Conservation (phyloP, 2,113 vertebrate genomes). For the Acinonyx jubatus region DNA sequence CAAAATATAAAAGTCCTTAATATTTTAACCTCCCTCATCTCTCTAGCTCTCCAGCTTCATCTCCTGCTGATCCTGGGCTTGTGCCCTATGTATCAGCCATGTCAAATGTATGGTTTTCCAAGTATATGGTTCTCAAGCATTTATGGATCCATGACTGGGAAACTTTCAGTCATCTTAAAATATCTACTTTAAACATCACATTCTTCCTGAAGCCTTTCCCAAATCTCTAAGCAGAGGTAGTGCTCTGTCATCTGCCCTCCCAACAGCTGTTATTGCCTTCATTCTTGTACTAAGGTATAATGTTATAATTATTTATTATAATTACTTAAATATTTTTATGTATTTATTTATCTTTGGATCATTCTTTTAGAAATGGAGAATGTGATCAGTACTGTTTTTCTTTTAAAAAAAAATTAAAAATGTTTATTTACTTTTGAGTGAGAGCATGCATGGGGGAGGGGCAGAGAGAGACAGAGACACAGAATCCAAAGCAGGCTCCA, state of each 20-base stretch:
- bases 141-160: background rate
- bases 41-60: background rate
- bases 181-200: background rate
- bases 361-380: background rate
- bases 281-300: background rate
- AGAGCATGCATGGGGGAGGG: too few species aligned
- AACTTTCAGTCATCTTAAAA: background rate
- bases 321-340: background rate
- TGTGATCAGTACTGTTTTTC: background rate
- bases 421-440: too few species aligned
- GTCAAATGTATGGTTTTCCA: background rate
- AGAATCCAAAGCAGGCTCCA: too few species aligned
- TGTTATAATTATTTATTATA: background rate
- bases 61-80: background rate
- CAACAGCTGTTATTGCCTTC: background rate
- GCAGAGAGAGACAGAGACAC: too few species aligned
- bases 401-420: too few species aligned
- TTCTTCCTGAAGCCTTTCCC: background rate
- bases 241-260: background rate
- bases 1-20: background rate
- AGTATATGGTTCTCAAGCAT: background rate
- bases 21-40: background rate
- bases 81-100: background rate
- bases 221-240: background rate
- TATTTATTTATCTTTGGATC: background rate